Base-by-base conservation (phyloP, 2,113 vertebrate genomes). In the Paedocypris sp. region DNA sequence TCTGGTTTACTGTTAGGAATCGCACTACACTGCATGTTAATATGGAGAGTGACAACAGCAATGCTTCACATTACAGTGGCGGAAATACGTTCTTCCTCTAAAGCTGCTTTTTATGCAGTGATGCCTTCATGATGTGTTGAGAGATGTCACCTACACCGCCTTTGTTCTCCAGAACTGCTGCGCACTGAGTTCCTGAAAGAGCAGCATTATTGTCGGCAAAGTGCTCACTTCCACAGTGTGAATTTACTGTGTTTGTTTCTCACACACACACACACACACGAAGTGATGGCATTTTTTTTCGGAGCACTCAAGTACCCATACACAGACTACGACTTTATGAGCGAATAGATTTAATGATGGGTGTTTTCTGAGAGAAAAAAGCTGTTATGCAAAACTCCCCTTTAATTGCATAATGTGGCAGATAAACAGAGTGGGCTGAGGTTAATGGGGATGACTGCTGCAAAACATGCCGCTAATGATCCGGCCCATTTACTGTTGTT, bases 331-430 rank as follows among this genome's bases (percentile, higher is more conserved):
- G 9, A 18, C 25, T 35, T 49, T 48, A 26, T 46, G 56, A 43
- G 43, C 19, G 35, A 53, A 10, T 25, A 16, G 18, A 43, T 43
- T 25, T 62, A 61, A 61, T 61, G 46, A 61, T 45, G 9, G 36
- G 41, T 53, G 60, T 62, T 45, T 62, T 43, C 28, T 45, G 39
- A 13, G 36, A 15, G 35, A 35, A 20, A 53, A 43, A 46, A 7
- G 29, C 36, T 53, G 38, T 62, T 52, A 52, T 45, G 23, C 39
- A 53, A 63, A 46, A 29, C 35, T 13, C 23, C 29, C 23, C 20
- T n/a, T 53, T 53, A 63, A 63, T 63, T 63, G 60, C 26, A 53
- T 45, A 63, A 53, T 63, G 60, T 35, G 38, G 15, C 26, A 12
- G 38, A 53, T 63, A 18, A 52, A 46, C 39, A 33, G 28, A 45